phyloP scores from a whole-genome alignment of 1,140 invertebrate species.

The Brachionus plicatilis region DNA sequence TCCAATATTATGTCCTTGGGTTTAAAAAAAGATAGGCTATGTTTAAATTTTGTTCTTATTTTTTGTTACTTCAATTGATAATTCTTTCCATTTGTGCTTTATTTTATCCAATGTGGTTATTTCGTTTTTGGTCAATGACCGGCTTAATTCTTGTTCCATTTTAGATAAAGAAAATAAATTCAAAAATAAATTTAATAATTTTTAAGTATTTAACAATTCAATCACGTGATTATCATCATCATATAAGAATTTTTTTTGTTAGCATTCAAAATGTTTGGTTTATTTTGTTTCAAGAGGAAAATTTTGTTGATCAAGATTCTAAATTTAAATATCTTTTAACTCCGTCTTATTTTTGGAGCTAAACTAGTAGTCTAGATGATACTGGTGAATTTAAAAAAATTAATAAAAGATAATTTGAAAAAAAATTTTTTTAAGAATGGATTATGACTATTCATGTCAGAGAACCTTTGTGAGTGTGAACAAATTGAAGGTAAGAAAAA shows the following conservation, averaged over 20 bases:
- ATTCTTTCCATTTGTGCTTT: slow-evolving; percentile 38
- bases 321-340: neutral
- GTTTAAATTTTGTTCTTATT: too few species aligned
- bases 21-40: neutral
- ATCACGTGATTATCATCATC: neutral
- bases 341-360: too few species aligned
- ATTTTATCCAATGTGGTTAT: slow-evolving; percentile 7
- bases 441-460: too few species aligned
- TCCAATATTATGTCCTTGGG: slow-evolving; percentile 17
- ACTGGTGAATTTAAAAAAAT: too few species aligned
- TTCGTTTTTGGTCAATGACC: slow-evolving; percentile 4
- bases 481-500: too few species aligned
- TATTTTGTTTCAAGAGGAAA: neutral
- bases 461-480: too few species aligned
- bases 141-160: slow-evolving; percentile 19
- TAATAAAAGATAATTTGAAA: too few species aligned
- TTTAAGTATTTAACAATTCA: neutral
- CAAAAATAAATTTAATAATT: neutral
- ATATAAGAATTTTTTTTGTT: too few species aligned
- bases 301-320: neutral
- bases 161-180: neutral
- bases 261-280: neutral
- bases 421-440: too few species aligned
- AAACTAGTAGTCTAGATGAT: too few species aligned
- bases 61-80: slow-evolving; percentile 5